Evolutionary conservation across 2,797 vertebrate genomes (phyloP), one percentile per base, ranked within the genome.

Genomic region (Gymnocypris eckloni): DNA sequence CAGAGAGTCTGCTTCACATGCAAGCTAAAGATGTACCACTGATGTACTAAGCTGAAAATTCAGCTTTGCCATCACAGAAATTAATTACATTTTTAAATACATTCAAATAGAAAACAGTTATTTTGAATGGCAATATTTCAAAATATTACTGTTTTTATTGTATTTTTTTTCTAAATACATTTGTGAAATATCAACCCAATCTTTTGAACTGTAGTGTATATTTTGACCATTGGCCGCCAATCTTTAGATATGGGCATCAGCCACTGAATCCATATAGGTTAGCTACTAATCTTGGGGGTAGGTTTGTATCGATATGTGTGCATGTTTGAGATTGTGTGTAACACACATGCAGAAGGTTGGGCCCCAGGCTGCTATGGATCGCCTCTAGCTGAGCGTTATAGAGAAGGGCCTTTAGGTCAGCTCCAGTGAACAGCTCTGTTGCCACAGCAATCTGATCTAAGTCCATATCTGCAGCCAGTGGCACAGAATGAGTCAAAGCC

Each of bases 331-430:
- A 43, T 16, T 71, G 22, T 81, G n/a, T 66, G 59, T 82, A 4
- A 86, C 92, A 92, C 91, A 98, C 98, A 12, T 95, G 96, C 12
- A 93, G 91, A 11, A 94, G 86, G 66, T 87, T 84, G 69, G 91
- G 86, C 25, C 91, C 93, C 87, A 95, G 86, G 85, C 91, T 92
- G 84, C 88, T 91, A 81, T 97, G 97, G 45, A 98, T 89, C 5
- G 96, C 97, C 90, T 98, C 97, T 86, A 99, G 92, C 73, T 98
- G 98, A 33, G 97, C 96, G 4, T 98, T 99, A 91, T 99, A 99
- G 33, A 99, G 94, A 59, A 99, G 92, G 11, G 97, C 98, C 90
- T 98, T 99, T 81, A 99, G 94, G 91, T 99, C 98, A 0, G 98
- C 98, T 22, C 98, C 98, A 0, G 98, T 99, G 90, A 98, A 99